A percentile compares a stretch with the other conserved stretches of the same genome.
Conservation (phyloP, 2,888 invertebrate genomes). For the Agrotis ipsilon region DNA sequence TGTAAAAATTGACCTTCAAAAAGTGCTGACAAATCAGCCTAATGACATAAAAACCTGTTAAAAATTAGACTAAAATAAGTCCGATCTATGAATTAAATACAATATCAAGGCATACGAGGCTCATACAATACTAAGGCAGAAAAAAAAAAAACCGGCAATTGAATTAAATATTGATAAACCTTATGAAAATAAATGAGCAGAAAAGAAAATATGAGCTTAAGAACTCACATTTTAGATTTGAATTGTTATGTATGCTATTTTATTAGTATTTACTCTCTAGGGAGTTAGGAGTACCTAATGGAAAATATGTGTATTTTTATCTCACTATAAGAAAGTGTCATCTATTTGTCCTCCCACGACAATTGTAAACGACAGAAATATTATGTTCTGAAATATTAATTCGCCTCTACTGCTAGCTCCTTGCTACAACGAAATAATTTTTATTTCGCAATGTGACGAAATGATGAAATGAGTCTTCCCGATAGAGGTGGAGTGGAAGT, state of each 20-base stretch:
- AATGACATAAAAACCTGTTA: too few species aligned
- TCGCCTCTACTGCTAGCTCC: neutral
- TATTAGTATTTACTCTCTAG: conserved; percentile 7
- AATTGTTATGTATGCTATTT: neutral
- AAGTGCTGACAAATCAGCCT: too few species aligned
- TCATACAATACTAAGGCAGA: too few species aligned
- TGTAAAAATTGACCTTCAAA: too few species aligned
- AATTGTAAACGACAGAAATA: neutral
- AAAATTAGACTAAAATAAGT: too few species aligned
- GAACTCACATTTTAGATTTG: neutral
- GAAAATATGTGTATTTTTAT: conserved; percentile 15
- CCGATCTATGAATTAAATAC: too few species aligned
- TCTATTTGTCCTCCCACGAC: neutral
- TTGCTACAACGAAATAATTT: neutral
- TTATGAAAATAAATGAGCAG: neutral
- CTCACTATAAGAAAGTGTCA: neutral
- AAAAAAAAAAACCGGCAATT: neutral
- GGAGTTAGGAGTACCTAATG: too few species aligned
- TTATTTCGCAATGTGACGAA: too few species aligned
- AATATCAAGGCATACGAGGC: too few species aligned
- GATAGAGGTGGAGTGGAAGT: too few species aligned
- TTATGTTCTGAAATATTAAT: conserved; percentile 12
- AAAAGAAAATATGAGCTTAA: neutral
- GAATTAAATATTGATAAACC: neutral
- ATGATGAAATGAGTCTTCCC: too few species aligned